These are phyloP conservation scores for Xenus cinereus DNA, from an alignment of 2,113 vertebrate genomes.

Conservation along the genomic window DNA sequence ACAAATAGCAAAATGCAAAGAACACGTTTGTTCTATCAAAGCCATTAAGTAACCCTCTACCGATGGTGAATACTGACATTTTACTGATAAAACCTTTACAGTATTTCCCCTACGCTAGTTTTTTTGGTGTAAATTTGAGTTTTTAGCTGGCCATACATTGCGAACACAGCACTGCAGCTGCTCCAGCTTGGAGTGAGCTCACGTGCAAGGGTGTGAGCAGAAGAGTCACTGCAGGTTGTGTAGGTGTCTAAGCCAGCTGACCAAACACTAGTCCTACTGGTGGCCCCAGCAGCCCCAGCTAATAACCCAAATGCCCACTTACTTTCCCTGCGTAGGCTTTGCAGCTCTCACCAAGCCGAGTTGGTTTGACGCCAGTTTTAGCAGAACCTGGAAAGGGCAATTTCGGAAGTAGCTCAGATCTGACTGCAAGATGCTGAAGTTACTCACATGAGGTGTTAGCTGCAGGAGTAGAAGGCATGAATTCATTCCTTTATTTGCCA, in stretches of 20 bases:
- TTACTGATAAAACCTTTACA: background rate
- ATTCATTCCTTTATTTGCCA: background rate
- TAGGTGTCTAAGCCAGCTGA: background rate
- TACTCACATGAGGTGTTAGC: rapidly evolving
- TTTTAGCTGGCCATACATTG: background rate
- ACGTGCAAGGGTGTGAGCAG: background rate
- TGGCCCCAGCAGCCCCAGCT: background rate
- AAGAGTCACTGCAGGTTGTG: background rate
- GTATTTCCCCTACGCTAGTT: background rate
- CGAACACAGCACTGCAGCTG: background rate
- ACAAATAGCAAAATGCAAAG: background rate
- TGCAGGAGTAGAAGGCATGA: background rate
- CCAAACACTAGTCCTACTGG: background rate
- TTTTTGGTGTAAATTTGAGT: background rate
- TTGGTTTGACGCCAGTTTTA: background rate
- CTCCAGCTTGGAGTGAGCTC: background rate
- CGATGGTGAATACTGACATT: background rate
- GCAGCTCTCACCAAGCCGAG: background rate
- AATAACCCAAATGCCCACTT: background rate
- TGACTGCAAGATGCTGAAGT: rapidly evolving
- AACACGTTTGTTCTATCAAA: background rate
- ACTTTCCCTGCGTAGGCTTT: rapidly evolving
- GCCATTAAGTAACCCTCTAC: background rate
- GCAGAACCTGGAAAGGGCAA: background rate
- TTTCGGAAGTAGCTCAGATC: background rate